A percentile compares a stretch with the other conserved stretches of the same genome.
Conservation (phyloP, 1,140 invertebrate genomes). For the Drosophila persimilis region DNA sequence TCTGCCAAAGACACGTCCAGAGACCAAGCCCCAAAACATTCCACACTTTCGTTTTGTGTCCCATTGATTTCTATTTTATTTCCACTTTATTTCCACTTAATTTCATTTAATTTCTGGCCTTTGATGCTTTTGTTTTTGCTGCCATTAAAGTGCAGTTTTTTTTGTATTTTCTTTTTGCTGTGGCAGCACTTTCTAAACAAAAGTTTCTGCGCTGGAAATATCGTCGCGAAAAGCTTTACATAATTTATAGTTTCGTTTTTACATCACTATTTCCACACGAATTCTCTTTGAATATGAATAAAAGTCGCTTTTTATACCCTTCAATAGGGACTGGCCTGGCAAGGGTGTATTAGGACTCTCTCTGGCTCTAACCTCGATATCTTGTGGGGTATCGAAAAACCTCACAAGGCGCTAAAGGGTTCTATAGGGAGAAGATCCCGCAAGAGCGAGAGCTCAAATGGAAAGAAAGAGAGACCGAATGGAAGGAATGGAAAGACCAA, state of each 20-base stretch:
- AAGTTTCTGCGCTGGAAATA: conserved; percentile 58
- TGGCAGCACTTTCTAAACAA: conserved; percentile 58
- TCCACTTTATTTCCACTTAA: conserved; percentile 56
- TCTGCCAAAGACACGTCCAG: not conserved
- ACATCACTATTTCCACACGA: conserved; percentile 12
- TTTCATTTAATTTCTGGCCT: conserved; percentile 42
- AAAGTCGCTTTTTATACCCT: no score
- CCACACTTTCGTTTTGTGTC: conserved; percentile 35
- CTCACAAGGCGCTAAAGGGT: no score
- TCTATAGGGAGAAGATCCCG: no score
- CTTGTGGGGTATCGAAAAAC: no score
- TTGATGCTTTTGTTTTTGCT: conserved; percentile 5
- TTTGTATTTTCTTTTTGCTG: conserved; percentile 5
- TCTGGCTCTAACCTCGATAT: no score
- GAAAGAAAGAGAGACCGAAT: no score
- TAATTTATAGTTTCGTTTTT: conserved; percentile 50
- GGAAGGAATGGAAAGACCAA: no score
- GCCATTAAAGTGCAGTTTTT: conserved; percentile 36
- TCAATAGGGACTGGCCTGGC: no score
- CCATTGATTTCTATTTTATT: conserved; percentile 62
- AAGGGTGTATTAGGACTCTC: no score
- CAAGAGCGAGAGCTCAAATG: no score
- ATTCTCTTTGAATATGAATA: not conserved
- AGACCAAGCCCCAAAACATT: conserved; percentile 14
- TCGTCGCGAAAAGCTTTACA: conserved; percentile 57